Evolutionary conservation across 2,113 vertebrate genomes (phyloP).

Genomic region (Podiceps cristatus): DNA sequence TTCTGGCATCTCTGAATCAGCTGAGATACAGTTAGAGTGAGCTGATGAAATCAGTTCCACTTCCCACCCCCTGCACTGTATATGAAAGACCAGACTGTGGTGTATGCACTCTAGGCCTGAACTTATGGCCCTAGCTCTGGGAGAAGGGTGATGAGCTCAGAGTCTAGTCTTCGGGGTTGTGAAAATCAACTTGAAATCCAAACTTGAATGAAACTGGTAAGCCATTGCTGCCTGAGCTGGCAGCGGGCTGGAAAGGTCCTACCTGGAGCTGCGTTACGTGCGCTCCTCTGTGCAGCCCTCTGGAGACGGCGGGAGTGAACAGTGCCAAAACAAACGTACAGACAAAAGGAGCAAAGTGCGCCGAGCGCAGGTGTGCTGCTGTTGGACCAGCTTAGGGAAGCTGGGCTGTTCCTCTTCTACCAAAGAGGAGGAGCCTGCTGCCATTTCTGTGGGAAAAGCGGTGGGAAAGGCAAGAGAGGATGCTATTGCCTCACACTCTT

Average conservation of each 20-base stretch:
- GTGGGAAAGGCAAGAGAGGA: not conserved
- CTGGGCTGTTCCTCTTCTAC: not conserved
- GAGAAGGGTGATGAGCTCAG: not conserved
- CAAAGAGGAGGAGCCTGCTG: not conserved
- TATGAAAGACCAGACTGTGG: not conserved
- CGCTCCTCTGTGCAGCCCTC: not conserved
- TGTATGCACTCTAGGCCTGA: not conserved
- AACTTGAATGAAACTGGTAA: not conserved
- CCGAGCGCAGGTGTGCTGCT: not conserved
- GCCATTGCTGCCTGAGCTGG: not conserved
- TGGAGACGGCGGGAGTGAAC: not conserved
- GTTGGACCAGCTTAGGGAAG: not conserved
- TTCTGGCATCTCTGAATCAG: slow-evolving; percentile 34
- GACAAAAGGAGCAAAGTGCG: not conserved
- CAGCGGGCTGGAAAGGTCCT: not conserved
- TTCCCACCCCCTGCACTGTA: not conserved
- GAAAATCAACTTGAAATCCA: not conserved
- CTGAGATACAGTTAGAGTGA: not conserved
- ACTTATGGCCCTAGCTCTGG: not conserved
- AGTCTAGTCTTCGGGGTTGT: not conserved
- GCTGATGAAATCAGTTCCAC: not conserved
- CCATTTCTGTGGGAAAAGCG: not conserved
- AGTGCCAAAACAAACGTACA: slow-evolving; percentile 1
- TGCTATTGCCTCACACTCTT: not conserved
- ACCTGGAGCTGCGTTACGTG: fast-evolving